Evolutionary conservation across 2,113 vertebrate genomes (phyloP).

Genomic region (Nestor notabilis): DNA sequence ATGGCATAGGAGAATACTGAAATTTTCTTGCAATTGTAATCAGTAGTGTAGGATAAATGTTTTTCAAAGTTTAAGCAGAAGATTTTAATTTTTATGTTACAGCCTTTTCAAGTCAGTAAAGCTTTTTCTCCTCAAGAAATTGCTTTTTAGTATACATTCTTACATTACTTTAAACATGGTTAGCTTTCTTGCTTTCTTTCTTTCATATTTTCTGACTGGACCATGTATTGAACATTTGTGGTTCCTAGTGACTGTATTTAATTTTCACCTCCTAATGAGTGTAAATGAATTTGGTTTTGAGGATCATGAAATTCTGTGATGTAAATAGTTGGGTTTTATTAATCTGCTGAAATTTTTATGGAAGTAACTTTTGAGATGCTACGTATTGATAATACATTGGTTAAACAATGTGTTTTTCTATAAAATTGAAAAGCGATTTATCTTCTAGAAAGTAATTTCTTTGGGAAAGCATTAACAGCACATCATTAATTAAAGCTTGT

Average conservation of each 20-base stretch:
- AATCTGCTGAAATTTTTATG: background rate
- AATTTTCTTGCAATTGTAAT: background rate
- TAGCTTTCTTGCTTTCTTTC: background rate
- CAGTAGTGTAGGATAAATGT: background rate
- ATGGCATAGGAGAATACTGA: background rate
- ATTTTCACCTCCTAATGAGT: background rate
- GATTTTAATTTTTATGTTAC: background rate
- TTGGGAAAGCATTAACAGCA: slow-evolving; percentile 78
- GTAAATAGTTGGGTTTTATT: too few species aligned
- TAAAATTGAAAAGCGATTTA: slow-evolving; percentile 77
- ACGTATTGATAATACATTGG: slow-evolving; percentile 71
- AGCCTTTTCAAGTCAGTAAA: background rate
- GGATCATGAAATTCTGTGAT: background rate
- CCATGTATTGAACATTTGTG: background rate
- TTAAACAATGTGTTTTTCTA: slow-evolving; percentile 69
- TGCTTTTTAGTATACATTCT: background rate
- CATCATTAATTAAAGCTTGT: slow-evolving; percentile 84
- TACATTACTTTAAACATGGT: background rate
- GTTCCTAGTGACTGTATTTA: background rate
- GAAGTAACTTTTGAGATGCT: slow-evolving; percentile 11
- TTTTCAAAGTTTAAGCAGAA: background rate
- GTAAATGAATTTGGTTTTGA: background rate
- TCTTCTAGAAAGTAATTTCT: slow-evolving; percentile 80
- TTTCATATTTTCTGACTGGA: background rate
- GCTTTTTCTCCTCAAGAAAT: background rate